These are phyloP conservation scores for Phyto melanocephala DNA, from an alignment of 2,888 invertebrate genomes.

Conservation along the genomic window DNA sequence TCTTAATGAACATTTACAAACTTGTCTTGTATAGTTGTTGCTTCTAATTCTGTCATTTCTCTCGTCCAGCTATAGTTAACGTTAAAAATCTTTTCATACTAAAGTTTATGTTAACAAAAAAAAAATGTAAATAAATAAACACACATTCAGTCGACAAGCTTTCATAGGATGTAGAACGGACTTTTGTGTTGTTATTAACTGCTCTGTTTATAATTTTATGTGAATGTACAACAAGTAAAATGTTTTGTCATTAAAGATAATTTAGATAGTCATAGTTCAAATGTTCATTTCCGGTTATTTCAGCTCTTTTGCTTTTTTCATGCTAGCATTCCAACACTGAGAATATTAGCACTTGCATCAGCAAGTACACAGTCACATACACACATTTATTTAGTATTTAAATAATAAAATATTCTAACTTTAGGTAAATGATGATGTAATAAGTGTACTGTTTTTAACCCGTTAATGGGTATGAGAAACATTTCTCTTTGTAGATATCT, in stretches of 20 bases:
- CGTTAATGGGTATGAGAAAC: too few relatives aligned
- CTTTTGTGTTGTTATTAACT: background rate
- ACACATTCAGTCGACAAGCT: background rate
- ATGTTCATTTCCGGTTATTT: constrained; percentile 72
- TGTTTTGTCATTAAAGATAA: constrained; percentile 73
- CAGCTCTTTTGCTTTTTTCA: constrained; percentile 2
- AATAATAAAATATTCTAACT: background rate
- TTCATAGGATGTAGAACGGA: constrained; percentile 7
- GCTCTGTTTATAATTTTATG: constrained; percentile 12
- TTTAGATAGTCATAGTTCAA: constrained; percentile 74
- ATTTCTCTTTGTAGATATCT: too few relatives aligned
- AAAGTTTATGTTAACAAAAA: too few relatives aligned
- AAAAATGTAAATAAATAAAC: background rate
- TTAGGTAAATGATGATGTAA: background rate
- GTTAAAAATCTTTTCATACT: constrained; percentile 12
- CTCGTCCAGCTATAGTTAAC: background rate
- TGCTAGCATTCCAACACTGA: background rate
- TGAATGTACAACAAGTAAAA: constrained; percentile 24
- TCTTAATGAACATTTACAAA: constrained; percentile 20
- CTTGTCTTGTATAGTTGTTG: background rate
- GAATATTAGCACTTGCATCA: constrained; percentile 10
- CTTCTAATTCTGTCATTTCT: background rate
- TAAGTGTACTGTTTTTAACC: too few relatives aligned
- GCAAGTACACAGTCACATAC: background rate
- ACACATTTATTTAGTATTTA: too few relatives aligned